Percentiles rank a stretch among this genome's conserved stretches.
These are phyloP conservation scores for Muscina levida DNA, from an alignment of 2,888 invertebrate species.

Conservation along the genomic window DNA sequence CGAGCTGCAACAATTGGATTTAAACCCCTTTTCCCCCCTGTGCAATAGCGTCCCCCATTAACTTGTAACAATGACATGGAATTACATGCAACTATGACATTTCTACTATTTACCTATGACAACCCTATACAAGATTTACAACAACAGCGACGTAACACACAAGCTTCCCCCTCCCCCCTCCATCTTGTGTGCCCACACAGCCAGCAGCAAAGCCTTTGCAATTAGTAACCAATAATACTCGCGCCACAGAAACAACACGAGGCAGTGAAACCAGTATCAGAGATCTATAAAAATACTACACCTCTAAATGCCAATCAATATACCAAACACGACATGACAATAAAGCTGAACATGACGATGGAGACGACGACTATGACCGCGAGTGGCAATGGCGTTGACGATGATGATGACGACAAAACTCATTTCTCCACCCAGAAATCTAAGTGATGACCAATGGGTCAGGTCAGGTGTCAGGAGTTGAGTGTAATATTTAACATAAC, in stretches of 20 bases:
- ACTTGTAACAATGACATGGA: too few relatives aligned
- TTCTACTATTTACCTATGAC: too few relatives aligned
- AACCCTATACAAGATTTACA: too few relatives aligned
- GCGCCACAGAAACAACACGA: neutral
- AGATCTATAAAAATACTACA: constrained; percentile 50
- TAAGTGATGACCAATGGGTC: neutral
- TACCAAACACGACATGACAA: constrained; percentile 57
- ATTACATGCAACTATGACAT: too few relatives aligned
- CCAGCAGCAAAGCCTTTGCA: neutral
- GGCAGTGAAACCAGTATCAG: neutral
- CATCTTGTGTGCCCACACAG: too few relatives aligned
- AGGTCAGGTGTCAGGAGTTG: constrained; percentile 54
- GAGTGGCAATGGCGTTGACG: neutral
- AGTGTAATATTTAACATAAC: constrained; percentile 58
- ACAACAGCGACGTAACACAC: too few relatives aligned
- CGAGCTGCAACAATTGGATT: too few relatives aligned
- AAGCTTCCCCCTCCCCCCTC: too few relatives aligned
- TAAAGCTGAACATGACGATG: constrained; percentile 54
- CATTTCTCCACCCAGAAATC: too few relatives aligned
- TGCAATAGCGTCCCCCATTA: too few relatives aligned
- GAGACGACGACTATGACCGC: constrained; percentile 1
- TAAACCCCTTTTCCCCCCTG: too few relatives aligned
- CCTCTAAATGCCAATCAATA: constrained; percentile 58
- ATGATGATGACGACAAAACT: too few relatives aligned
- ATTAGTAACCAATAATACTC: constrained; percentile 33